These are phyloP conservation scores for Patella depressa DNA, from an alignment of 2,888 invertebrate genomes.

Conservation along the genomic window DNA sequence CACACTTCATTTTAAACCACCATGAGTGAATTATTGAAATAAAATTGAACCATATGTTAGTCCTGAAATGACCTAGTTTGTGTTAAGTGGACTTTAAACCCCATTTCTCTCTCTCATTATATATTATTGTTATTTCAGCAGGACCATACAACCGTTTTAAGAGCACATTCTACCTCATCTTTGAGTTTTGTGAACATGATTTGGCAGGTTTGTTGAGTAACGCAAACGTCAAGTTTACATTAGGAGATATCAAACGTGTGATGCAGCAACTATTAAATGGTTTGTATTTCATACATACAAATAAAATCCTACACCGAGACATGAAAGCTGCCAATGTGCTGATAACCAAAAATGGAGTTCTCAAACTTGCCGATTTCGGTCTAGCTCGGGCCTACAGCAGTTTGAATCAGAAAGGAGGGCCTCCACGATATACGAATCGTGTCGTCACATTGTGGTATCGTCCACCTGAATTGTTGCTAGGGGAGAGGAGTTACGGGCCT, in stretches of 20 bases:
- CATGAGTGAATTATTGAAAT: too few species aligned
- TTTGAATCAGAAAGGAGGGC: slow-evolving; percentile 78
- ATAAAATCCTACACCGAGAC: slow-evolving; percentile 78
- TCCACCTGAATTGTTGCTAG: slow-evolving; percentile 72
- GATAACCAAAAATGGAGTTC: slow-evolving; percentile 87
- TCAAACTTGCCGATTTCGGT: slow-evolving; percentile 98
- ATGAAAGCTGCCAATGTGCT: slow-evolving; percentile 99
- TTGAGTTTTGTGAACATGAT: slow-evolving; percentile 99
- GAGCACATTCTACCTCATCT: slow-evolving; percentile 94
- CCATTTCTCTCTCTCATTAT: too few species aligned
- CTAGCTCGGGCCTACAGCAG: slow-evolving; percentile 94
- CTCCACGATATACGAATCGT: slow-evolving; percentile 93
- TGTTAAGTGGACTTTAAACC: too few species aligned
- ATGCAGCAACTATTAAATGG: slow-evolving; percentile 80
- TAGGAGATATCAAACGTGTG: slow-evolving; percentile 95
- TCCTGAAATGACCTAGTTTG: too few species aligned
- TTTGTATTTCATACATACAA: slow-evolving; percentile 95
- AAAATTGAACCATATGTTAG: too few species aligned
- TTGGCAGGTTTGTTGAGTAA: slow-evolving; percentile 95
- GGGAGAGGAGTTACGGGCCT: slow-evolving; percentile 92
- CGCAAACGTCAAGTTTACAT: slow-evolving; percentile 93
- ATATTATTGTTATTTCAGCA: slow-evolving; percentile 67
- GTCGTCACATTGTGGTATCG: slow-evolving; percentile 98
- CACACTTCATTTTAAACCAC: too few species aligned
- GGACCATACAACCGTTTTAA: slow-evolving; percentile 81